Evolutionary conservation across 2,113 vertebrate genomes (phyloP), one percentile per base, ranked within the genome.

Genomic region (Engystomops pustulosus): DNA sequence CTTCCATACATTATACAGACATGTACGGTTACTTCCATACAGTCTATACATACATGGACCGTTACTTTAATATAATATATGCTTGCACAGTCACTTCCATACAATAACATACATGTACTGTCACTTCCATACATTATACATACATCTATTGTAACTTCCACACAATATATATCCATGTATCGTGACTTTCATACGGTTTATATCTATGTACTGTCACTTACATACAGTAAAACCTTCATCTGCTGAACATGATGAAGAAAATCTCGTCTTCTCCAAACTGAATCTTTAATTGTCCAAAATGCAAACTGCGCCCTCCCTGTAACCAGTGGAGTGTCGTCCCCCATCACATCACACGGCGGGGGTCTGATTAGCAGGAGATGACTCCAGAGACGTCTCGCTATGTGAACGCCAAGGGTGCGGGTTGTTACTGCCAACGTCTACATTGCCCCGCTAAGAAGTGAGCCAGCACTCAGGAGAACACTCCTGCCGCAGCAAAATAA

Each of bases 221-320:
- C 8, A 23, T 25, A 58, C 53, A 9, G 14, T 2, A 60, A 11
- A 25, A 9, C 5, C n/a, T 23, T 8, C 12, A 15, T 32, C 62
- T 2, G 62, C 27, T 8, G 1, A 34, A 34, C 3, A 7, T 27
- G 3, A 67, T 67, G 27, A 17, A 38, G 32, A 69, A 11, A 18
- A 14, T 41, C 25, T 34, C 60, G 2, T 8, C 6, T 15, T 25
- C 38, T 23, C 25, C 58, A 41, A 41, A 69, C n/a, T 23, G 9
- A 38, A 41, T 77, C 30, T 55, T 55, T 58, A 77, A 77, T 53
- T 53, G 30, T 27, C 23, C 4, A 9, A 60, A 62, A 79, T 41
- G 18, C 18, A 34, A 12, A 58, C 51, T 36, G 4, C 32, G 32
- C 18, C 8, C 18, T 55, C 30, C 8, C 32, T 49, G n/a, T n/a